These are phyloP conservation scores for Drosophila mulleri DNA, from an alignment of 2,888 invertebrate genomes.

Conservation along the genomic window DNA sequence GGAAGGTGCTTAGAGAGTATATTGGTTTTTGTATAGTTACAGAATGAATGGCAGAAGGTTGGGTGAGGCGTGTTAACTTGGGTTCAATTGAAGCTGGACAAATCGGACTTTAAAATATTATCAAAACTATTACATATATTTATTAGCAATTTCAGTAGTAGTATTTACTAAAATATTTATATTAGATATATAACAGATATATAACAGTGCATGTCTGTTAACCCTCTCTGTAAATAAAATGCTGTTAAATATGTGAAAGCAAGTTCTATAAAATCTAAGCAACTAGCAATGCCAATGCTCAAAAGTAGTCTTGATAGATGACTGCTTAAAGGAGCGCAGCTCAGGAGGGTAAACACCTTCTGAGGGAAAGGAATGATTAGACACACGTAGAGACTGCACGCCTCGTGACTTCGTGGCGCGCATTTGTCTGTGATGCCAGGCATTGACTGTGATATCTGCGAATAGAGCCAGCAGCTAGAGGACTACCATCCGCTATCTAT, in stretches of 20 bases:
- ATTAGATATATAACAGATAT: too few relatives aligned
- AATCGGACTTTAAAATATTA: too few relatives aligned
- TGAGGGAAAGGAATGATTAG: neutral
- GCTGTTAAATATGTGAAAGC: too few relatives aligned
- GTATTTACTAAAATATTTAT: too few relatives aligned
- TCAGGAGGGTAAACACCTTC: neutral
- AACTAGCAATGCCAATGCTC: neutral
- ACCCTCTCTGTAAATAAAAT: too few relatives aligned
- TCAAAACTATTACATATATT: too few relatives aligned
- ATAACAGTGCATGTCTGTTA: too few relatives aligned
- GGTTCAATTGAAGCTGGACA: too few relatives aligned
- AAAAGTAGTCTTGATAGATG: neutral
- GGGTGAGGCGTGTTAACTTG: too few relatives aligned
- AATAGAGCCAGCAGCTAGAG: neutral
- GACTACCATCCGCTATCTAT: neutral
- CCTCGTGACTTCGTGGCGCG: slow-evolving; percentile 1
- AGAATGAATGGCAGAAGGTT: too few relatives aligned
- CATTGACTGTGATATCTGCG: neutral
- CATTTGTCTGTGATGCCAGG: slow-evolving; percentile 3
- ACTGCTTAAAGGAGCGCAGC: neutral
- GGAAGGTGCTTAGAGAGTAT: neutral
- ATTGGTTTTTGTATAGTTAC: neutral
- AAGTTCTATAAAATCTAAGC: neutral
- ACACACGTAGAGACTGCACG: neutral
- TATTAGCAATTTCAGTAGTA: too few relatives aligned